Evolutionary conservation across 2,113 vertebrate species (phyloP), one percentile per base, ranked within the genome.

Genomic region (Typhlomys cinereus): DNA sequence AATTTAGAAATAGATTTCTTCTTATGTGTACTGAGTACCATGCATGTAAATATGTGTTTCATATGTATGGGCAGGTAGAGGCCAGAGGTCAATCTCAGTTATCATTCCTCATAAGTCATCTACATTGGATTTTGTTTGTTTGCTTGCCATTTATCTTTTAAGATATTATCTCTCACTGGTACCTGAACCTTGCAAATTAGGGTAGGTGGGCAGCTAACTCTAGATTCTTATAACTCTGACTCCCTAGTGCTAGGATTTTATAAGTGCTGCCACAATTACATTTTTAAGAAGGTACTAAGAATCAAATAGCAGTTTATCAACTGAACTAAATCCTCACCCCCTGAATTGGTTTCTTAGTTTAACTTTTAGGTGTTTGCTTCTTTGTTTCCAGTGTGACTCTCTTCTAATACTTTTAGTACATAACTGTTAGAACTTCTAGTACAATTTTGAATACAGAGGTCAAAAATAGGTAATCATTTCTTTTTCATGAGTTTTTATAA

Each of bases 401-500:
- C 29, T 85, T 91, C 39, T 61, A 50, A 64, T 92, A 57, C 20
- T 23, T 91, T 75, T 75, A 50, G 25, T 39, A 15, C 46, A 50
- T 91, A 70, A 70, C 1, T 89, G 46, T n/a, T 78, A 75, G 21
- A 80, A 70, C 54, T 79, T 62, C 36, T 7, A 85, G 15, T 70
- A 62, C 2, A 74, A 83, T 66, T n/a, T 10, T 50, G 25, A 70
- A 62, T 17, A 85, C 36, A 83, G 34, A 41, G 54, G 39, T 9
- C 15, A 87, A 83, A 29, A 41, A 8, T 8, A 89, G 31, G 69
- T 12, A 29, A 31, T 44, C n/a, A 52, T 48, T 66, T 48, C 71
- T n/a, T 91, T 90, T 66, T 27, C 46, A n/a, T 88, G 81, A 57
- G 41, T 62, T 80, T 81, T 52, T 93, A 31, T 57, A 50, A 14